phyloP scores from a whole-genome alignment of 1,140 invertebrate genomes.

The Protaetia brevitarsis region DNA sequence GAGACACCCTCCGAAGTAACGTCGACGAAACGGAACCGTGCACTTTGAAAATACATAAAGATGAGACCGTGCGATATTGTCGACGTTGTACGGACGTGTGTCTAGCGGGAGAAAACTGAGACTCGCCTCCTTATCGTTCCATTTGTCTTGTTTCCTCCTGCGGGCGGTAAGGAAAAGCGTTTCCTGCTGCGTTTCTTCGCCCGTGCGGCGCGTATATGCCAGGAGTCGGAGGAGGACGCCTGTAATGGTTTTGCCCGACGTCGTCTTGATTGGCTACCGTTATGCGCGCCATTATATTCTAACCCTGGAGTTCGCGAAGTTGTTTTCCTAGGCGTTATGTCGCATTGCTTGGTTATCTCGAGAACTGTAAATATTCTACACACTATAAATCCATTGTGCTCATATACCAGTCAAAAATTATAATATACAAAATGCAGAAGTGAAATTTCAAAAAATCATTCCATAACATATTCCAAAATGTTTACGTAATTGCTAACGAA shows the following conservation, averaged over 20 bases:
- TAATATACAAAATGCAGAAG: no score
- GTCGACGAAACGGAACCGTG: neutral
- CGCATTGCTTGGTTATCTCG: neutral
- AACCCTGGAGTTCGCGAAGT: neutral
- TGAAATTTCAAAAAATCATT: no score
- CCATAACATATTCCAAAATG: no score
- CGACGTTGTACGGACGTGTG: neutral
- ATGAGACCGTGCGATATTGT: conserved; percentile 37
- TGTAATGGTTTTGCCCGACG: conserved; percentile 29
- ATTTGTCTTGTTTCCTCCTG: conserved; percentile 37
- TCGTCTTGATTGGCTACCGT: conserved; percentile 28
- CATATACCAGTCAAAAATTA: no score
- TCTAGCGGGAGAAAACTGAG: conserved; percentile 27
- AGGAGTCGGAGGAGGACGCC: no score
- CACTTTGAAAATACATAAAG: conserved; percentile 41
- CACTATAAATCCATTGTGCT: neutral
- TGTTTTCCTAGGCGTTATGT: no score
- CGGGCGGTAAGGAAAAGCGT: conserved; percentile 11
- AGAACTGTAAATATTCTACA: neutral
- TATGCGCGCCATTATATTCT: conserved; percentile 22
- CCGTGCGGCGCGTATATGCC: conserved; percentile 16
- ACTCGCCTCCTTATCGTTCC: conserved; percentile 32
- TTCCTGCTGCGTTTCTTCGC: conserved; percentile 27
- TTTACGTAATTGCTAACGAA: no score
- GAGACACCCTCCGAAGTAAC: neutral